A percentile compares a stretch with the other conserved stretches of the same genome.
These are phyloP conservation scores for Anniella stebbinsi DNA, from an alignment of 2,797 vertebrate genomes.

Conservation along the genomic window DNA sequence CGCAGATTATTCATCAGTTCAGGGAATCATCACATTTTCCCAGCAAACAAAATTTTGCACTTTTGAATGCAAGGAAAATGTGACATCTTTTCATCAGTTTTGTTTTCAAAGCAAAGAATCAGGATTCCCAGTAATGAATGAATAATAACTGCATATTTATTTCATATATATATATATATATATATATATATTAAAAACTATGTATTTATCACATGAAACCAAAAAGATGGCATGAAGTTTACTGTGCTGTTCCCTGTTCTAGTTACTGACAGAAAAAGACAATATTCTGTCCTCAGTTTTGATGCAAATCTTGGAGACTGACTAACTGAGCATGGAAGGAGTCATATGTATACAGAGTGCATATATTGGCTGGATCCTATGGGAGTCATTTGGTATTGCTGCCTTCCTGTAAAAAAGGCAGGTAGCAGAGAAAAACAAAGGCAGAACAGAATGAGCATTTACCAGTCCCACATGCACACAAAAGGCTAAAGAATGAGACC, in stretches of 20 bases:
- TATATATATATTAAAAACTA: no score
- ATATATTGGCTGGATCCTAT: neutral
- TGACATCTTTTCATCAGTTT: neutral
- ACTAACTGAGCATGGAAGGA: neutral
- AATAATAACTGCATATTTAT: neutral
- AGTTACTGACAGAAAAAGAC: neutral
- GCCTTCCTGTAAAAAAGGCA: no score
- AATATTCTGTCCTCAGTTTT: constrained; percentile 1
- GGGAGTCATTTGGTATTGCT: no score
- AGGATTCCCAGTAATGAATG: neutral
- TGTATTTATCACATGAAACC: no score
- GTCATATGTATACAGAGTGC: neutral
- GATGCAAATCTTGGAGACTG: neutral
- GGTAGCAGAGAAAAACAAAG: no score
- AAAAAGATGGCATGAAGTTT: constrained; percentile 32
- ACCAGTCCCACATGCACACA: no score
- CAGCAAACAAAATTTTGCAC: neutral
- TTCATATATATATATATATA: no score
- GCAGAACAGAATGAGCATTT: no score
- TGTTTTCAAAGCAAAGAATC: neutral
- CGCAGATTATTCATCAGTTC: neutral
- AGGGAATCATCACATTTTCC: neutral
- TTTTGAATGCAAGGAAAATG: neutral
- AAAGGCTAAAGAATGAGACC: no score
- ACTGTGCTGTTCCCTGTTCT: neutral